Base-by-base conservation (phyloP, 1,140 invertebrate genomes). In the Magallana angulata region DNA sequence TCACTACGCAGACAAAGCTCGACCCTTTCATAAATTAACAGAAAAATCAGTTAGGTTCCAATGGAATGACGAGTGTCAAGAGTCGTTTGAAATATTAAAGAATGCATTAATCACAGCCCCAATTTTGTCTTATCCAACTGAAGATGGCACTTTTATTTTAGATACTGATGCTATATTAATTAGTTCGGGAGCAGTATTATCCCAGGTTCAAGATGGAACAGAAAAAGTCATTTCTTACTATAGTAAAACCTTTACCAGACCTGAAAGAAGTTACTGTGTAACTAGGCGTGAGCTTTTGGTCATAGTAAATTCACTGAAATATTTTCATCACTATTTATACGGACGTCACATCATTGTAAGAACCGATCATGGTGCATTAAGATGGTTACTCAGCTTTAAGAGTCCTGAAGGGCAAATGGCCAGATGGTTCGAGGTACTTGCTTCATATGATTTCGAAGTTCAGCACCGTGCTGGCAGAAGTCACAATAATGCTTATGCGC, bases 21-120 rank as follows among this genome's bases (percentile, higher is more conserved):
- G 58, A 18, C 90, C 88, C 18, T 58, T 90, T 7, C 84, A 89
- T 83, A 64, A 85, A 30, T 64, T 92, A 11, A 91, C 89, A 4
- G 64, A 87, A 56, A 86, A 88, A 80, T 76, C 83, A 18, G 1
- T 12, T 5, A 18, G 16, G 9, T 93, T 91, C 83, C 18, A 58
- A 8, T 92, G 90, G 91, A 85, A 58, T 16, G 82, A 89, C 81
- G 7, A 30, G 18, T 83, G 88, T 59, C 59, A 91, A 58, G 9
- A 48, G 59, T 71, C 64, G 7, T 56, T 48, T 30, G 48, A 58
- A 14, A 59, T 16, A 24, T 24, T 57, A 56, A 82, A 82, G 36
- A 56, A 62, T 36, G 71, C 76, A 16, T 82, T 91, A 6, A 90
- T 68, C 0, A 82, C 30, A 14, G 85, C 87, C 36, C 91, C 90